Evolutionary conservation across 2,888 invertebrate species (phyloP).

Genomic region (Eupithecia insigniata): DNA sequence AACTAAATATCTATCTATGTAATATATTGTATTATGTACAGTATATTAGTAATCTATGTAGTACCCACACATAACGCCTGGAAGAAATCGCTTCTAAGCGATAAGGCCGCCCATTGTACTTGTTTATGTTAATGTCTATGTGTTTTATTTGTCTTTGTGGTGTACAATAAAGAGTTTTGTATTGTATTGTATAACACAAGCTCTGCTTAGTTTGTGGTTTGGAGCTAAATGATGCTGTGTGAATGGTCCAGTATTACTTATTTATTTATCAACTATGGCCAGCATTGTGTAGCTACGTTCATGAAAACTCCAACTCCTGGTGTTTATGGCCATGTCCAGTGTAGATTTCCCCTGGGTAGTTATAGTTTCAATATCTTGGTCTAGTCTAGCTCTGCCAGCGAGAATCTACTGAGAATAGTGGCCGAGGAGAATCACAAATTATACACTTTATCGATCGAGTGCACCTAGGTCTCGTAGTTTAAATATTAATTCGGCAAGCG

Average conservation of each 20-base stretch:
- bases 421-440: slow-evolving; percentile 22
- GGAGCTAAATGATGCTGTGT: background rate
- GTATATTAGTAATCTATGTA: background rate
- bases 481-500: background rate
- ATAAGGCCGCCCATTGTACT: no score
- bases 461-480: background rate
- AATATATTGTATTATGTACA: no score
- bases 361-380: slow-evolving; percentile 26
- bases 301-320: background rate
- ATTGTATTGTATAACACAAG: background rate
- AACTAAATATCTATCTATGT: no score
- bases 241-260: background rate
- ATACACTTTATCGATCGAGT: slow-evolving; percentile 8
- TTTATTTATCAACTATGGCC: background rate
- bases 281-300: background rate
- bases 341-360: slow-evolving; percentile 30
- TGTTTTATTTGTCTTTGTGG: no score
- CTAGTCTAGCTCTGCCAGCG: slow-evolving; percentile 16
- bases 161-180: no score
- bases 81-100: no score
- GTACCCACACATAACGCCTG: background rate
- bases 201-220: background rate
- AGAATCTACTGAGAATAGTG: background rate
- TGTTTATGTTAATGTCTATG: no score
- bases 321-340: slow-evolving; percentile 8